phyloP scores from a whole-genome alignment of 2,888 invertebrate species.

The Spodoptera exigua region DNA sequence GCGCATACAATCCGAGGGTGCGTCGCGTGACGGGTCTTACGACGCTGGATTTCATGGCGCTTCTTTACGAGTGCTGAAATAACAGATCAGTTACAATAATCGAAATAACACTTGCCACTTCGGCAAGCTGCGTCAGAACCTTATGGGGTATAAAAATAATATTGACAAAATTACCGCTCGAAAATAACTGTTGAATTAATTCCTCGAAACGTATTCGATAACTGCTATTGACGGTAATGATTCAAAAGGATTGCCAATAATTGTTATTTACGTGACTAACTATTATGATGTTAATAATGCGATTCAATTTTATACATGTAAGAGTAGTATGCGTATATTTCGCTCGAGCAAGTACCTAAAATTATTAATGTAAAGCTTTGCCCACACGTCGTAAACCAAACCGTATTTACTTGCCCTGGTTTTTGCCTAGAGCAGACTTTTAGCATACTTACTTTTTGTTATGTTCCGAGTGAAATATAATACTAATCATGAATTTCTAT shows the following conservation, averaged over 20 bases:
- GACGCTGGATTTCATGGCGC: constrained; percentile 29
- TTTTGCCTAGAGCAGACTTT: not conserved
- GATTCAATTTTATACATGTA: constrained; percentile 9
- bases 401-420: not conserved
- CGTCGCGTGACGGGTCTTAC: constrained; percentile 30
- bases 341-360: not conserved
- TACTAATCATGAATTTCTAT: constrained; percentile 23
- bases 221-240: constrained; percentile 29
- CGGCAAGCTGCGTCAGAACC: constrained; percentile 20
- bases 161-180: constrained; percentile 4
- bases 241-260: constrained; percentile 24
- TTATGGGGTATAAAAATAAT: constrained; percentile 25
- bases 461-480: constrained; percentile 4
- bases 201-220: constrained; percentile 16
- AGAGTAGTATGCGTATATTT: not conserved
- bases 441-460: not conserved
- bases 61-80: constrained; percentile 43
- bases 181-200: constrained; percentile 33
- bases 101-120: constrained; percentile 30
- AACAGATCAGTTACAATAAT: constrained; percentile 38
- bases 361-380: not conserved
- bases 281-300: not conserved
- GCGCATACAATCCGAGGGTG: constrained; percentile 33
- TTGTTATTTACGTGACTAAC: constrained; percentile 4
- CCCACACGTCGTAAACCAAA: not conserved